Percentiles rank a stretch among this genome's conserved stretches.
Conservation (phyloP, 1,140 invertebrate species). For the Drosophila bifasciata region DNA sequence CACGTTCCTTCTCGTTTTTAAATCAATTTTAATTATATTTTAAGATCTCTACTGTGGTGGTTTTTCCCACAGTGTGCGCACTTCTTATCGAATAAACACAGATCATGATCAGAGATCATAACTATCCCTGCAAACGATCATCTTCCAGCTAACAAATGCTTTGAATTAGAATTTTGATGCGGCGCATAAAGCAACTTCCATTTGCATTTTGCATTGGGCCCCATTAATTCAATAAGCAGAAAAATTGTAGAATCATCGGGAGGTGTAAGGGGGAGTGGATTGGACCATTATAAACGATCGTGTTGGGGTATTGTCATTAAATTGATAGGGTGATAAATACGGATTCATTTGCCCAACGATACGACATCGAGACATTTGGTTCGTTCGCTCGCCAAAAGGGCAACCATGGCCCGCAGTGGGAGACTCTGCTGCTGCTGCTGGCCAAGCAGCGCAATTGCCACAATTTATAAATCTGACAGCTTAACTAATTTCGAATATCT, state of each 20-base stretch:
- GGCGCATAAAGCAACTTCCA: conserved; percentile 38
- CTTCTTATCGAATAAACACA: conserved; percentile 2
- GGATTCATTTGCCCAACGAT: conserved; percentile 36
- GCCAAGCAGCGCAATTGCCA: conserved; percentile 46
- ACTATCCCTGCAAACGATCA: not conserved
- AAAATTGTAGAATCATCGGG: conserved; percentile 18
- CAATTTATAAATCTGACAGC: conserved; percentile 76
- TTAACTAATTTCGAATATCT: conserved; percentile 59
- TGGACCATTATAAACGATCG: conserved; percentile 22
- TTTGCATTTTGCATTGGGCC: conserved; percentile 44
- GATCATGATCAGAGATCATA: not conserved
- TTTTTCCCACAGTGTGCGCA: too few species aligned
- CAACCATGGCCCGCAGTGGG: conserved; percentile 39
- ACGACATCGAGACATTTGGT: conserved; percentile 51
- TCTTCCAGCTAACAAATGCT: conserved; percentile 33
- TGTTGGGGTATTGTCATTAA: conserved; percentile 23
- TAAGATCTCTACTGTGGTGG: too few species aligned
- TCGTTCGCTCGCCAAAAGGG: conserved; percentile 52
- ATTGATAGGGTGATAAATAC: conserved; percentile 50
- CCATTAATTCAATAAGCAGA: conserved; percentile 35
- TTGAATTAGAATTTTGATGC: conserved; percentile 41
- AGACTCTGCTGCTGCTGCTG: not conserved
- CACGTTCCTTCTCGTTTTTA: too few species aligned
- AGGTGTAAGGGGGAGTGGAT: conserved; percentile 17
- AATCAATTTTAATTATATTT: too few species aligned